Evolutionary conservation across 1,140 invertebrate species (phyloP), one percentile per base, ranked within the genome.

Genomic region (Neuroterus valhalla): DNA sequence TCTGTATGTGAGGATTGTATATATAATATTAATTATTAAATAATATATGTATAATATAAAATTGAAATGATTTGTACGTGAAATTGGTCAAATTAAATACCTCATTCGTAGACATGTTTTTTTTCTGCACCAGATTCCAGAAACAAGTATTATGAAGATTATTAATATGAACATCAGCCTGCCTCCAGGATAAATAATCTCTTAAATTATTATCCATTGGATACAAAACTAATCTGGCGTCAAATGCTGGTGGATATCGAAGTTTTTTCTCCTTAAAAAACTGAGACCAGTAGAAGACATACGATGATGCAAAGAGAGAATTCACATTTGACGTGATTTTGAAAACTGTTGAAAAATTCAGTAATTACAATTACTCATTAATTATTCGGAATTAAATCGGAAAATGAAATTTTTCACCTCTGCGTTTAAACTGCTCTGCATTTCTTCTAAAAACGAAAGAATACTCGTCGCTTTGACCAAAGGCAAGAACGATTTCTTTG

Each of bases 91-190:
- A 38, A 38, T 38, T 38, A 38, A 38, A 38, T 87, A 94, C 93
- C 89, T 98, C 92, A 72, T 84, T 84, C 68, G 94, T 93, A 48
- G 92, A 94, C 68, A 97, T 84, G 11, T 94, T 94, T 62, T 93
- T 94, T 84, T 96, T 93, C 70, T 94, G 90, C 26, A 99, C 93
- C 48, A 99, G 89, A 81, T 94, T 94, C 97, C 98, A 99, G 91
- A 99, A 99, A 76, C 95, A 95, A 3, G 98, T 99, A 86, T 99
- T 99, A 82, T 99, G 99, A 46, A 99, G 92, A 91, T 99, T 99
- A 89, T 99, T 99, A 17, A 99, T 96, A 85, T 99, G 98, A 78
- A 97, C 97, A 91, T 99, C 98, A 52, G 96, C 98, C 90, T 99
- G 98, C 78, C 98, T 92, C 98, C 98, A 99, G 84, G 95, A 96